Evolutionary conservation across 2,888 invertebrate genomes (phyloP).

Genomic region (Amiota mariae): DNA sequence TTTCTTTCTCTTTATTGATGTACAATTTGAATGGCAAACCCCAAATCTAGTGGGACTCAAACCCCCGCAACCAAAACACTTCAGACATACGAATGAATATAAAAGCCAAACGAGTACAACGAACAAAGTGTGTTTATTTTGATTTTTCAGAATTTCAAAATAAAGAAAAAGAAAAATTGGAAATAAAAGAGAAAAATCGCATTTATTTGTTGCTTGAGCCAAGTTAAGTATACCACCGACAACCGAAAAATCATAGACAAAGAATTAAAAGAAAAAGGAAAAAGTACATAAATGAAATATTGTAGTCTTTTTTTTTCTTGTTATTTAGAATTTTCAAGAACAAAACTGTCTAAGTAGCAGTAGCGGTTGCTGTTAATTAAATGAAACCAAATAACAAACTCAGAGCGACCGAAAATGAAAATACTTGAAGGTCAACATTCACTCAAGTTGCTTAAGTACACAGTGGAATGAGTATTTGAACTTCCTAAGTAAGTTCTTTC

Average conservation of each 20-base stretch:
- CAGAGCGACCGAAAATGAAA: constrained; percentile 34
- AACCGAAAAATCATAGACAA: not conserved
- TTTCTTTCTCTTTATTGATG: constrained; percentile 38
- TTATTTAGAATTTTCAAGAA: constrained; percentile 20
- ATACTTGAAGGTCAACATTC: constrained; percentile 62
- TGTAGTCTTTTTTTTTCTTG: not conserved
- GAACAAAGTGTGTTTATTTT: constrained; percentile 16
- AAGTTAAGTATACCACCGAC: no score
- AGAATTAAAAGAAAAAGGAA: not conserved
- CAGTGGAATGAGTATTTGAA: no score
- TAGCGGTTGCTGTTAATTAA: constrained; percentile 51
- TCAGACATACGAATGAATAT: constrained; percentile 13
- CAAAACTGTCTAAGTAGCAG: constrained; percentile 5
- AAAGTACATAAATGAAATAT: not conserved
- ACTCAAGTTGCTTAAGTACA: constrained; percentile 33
- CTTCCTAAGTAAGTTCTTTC: not conserved
- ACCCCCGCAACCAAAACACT: not conserved
- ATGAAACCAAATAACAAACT: constrained; percentile 42
- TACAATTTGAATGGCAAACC: constrained; percentile 51
- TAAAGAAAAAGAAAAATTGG: no score
- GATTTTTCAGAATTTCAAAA: constrained; percentile 7
- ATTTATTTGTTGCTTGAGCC: no score
- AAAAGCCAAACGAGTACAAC: constrained; percentile 1
- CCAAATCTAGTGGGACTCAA: not conserved
- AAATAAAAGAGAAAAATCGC: no score